Evolutionary conservation across 1,140 invertebrate species (phyloP), one percentile per base, ranked within the genome.

Genomic region (Lutraria rhynchaena): DNA sequence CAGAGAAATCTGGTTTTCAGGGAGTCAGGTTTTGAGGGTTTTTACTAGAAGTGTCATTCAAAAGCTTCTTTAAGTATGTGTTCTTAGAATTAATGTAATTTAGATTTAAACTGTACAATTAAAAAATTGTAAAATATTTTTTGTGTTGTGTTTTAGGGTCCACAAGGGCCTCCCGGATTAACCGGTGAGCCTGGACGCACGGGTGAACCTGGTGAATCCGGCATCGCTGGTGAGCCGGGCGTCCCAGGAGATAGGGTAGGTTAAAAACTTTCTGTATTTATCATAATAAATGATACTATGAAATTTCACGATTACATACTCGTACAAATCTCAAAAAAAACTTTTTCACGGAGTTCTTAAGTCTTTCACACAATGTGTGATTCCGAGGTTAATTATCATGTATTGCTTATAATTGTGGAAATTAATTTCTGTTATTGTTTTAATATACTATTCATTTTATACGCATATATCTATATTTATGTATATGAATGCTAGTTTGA

Each of bases 171-270:
- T 0, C 78, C 78, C 3, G 78, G 78, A 15, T 1, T 17, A 27
- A 44, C 58, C 19, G 78, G 78, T 9, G 78, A 81, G 22, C 19
- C 29, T 31, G 78, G 78, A 24, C 44, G 57, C 27, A 60, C 78
- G 7, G 78, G 78, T 19, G 69, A 61, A 41, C 41, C 57, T 11
- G 78, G 78, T 11, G 69, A 51, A 55, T 4, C 58, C 11, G 78
- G 78, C 11, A 29, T 46, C 3, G 13, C 69, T 27, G 87, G 87
- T 44, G 31, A 53, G 24, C 78, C 82, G 7, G 87, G 87, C 41
- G 60, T 76, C 11, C 75, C 82, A 24, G 87, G 87, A 70, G 78
- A 83, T 83, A 75, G 87, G 60, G 87, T n/a, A n/a, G n/a, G n/a
- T n/a, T n/a, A n/a, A n/a, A n/a, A n/a, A n/a, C n/a, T n/a, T n/a